Base-by-base conservation (phyloP, 2,888 invertebrate species). In the Podabrus alpinus region DNA sequence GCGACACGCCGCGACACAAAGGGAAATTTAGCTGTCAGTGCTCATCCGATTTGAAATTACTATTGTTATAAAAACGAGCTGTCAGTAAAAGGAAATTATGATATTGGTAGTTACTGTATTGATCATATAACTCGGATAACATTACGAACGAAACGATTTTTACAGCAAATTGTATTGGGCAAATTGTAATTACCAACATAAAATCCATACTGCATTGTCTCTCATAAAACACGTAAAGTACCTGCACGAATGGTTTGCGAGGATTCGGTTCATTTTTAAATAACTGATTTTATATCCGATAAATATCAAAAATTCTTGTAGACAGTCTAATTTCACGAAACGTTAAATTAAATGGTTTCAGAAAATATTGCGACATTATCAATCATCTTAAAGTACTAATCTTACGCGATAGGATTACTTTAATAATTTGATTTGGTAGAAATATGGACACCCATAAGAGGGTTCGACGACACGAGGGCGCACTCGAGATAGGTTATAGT, bases 11-110 rank as follows among this genome's bases (percentile, higher is more conserved):
- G 59, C 71, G 69, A 77, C 68, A 74, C 78, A 79, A 78, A 79
- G 76, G 79, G 79, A 79, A 79, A 79, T 79, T 79, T 79, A 75
- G 71, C 79, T 79, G 79, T 79, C 79, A 79, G 64, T 69, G 71
- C 70, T 72, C 67, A 75, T 77, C 76, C 75, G 77, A 79, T 77
- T 73, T 74, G 73, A 78, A 78, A 79, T 79, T 79, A 78, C 75
- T 71, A 74, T 74, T 77, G 73, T 74, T 77, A 24, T 76, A 76
- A 76, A 76, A 76, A 75, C 70, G 66, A 29, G 69, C 67, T 70
- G 72, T 75, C 75, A 70, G 60, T 29, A 67, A 72, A 70, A 75
- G 75, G 75, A 75, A 75, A 75, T 75, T 75, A 75, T 72, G 72
- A 75, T 73, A 70, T 75, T 70, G 75, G 75, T 75, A 75, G 75